Percentiles rank a stretch among this genome's conserved stretches.
Evolutionary conservation across 37 sponge, comb jelly and placozoan genomes (phyloP).

Genomic region (Bolinopsis microptera): DNA sequence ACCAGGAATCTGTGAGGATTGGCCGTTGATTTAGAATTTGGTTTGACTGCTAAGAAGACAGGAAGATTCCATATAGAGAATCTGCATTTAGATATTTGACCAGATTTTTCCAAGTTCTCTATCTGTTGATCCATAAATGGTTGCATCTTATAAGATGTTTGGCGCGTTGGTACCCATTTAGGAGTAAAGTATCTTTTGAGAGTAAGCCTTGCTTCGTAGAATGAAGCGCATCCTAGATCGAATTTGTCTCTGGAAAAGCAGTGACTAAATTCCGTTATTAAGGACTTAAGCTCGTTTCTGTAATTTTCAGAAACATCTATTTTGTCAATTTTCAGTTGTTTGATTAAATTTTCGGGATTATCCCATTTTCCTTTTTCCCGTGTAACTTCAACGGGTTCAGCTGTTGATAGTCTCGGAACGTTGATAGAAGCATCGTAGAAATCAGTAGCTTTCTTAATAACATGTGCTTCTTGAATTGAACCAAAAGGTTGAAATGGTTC

Average conservation of each 20-base stretch:
- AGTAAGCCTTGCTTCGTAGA: background rate
- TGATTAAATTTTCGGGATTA: background rate
- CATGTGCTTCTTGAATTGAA: background rate
- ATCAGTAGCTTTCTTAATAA: background rate
- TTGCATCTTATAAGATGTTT: background rate
- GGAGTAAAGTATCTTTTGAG: background rate
- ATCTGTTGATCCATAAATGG: background rate
- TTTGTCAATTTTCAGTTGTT: slow-evolving; percentile 16
- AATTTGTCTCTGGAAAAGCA: background rate
- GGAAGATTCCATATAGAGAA: background rate
- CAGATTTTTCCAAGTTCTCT: background rate
- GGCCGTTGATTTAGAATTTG: background rate
- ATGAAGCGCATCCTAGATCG: slow-evolving; percentile 13
- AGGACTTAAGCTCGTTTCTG: background rate
- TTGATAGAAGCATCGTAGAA: background rate
- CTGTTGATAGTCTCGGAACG: slow-evolving; percentile 1
- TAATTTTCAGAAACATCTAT: background rate
- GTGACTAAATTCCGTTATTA: slow-evolving; percentile 39
- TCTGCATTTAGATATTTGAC: background rate
- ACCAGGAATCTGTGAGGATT: background rate
- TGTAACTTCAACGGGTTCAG: background rate
- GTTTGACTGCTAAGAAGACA: background rate
- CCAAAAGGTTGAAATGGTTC: background rate
- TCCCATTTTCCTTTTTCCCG: background rate
- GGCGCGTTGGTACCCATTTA: slow-evolving; percentile 12